Conservation (phyloP, 2,113 vertebrate species). For the Thinocorus orbignyianus region DNA sequence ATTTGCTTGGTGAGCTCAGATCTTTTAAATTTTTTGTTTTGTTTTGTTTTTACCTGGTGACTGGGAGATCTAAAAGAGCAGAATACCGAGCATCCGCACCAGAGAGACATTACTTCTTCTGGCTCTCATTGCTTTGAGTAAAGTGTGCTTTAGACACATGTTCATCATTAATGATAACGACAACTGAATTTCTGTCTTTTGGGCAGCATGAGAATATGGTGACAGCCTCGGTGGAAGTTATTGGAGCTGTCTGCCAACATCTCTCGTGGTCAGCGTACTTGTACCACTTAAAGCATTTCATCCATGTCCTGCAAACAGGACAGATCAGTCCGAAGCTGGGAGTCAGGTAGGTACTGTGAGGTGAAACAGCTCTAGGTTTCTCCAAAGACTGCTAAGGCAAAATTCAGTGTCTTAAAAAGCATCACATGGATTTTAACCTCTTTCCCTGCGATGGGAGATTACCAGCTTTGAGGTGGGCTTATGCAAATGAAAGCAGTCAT, state of each 20-base stretch:
- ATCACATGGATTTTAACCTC: neutral
- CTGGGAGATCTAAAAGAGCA: neutral
- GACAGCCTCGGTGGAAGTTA: conserved; percentile 86
- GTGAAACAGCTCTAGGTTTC: neutral
- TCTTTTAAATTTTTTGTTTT: neutral
- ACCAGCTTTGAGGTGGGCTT: neutral
- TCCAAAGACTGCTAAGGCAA: neutral
- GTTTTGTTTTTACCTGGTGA: neutral
- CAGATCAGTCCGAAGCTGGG: conserved; percentile 88
- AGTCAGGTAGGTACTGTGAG: conserved; percentile 85
- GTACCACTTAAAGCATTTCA: conserved; percentile 90
- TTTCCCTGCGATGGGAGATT: neutral
- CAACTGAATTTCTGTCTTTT: conserved; percentile 18
- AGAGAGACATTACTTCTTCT: neutral
- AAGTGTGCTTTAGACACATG: conserved; percentile 24
- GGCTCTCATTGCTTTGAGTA: conserved; percentile 33
- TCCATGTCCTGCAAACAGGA: conserved; percentile 87
- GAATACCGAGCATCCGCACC: neutral
- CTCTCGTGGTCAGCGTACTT: conserved; percentile 94
- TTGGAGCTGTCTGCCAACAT: conserved; percentile 88
- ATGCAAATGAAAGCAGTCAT: neutral
- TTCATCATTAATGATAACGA: neutral
- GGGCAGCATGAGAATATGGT: conserved; percentile 89
- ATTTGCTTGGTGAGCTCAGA: neutral
- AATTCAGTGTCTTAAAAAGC: neutral